A percentile compares a stretch with the other conserved stretches of the same genome.
phyloP scores from a whole-genome alignment of 2,113 vertebrate species.

The Seriola dumerili region DNA sequence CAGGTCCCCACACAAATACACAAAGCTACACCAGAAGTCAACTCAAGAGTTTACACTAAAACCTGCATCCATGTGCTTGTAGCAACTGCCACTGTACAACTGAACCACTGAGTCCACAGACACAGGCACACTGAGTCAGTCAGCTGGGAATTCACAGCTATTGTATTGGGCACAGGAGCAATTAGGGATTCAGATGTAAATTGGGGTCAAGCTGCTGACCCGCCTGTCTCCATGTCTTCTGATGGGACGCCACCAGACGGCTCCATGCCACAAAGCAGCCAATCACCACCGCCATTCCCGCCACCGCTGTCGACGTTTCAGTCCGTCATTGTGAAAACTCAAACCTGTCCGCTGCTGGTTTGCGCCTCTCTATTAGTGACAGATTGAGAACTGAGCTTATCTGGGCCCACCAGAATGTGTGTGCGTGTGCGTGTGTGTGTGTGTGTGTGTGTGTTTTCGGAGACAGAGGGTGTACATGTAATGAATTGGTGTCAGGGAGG shows the following conservation, averaged over 20 bases:
- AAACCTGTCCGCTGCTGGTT: slow-evolving; percentile 68
- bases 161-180: slow-evolving; percentile 45
- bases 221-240: slow-evolving; percentile 54
- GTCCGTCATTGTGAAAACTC: slow-evolving; percentile 58
- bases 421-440: slow-evolving; percentile 43
- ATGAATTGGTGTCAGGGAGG: slow-evolving; percentile 73
- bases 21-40: background rate
- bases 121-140: background rate
- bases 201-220: slow-evolving; percentile 70
- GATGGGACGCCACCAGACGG: slow-evolving; percentile 34
- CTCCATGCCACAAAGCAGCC: slow-evolving; percentile 29
- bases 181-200: slow-evolving; percentile 75
- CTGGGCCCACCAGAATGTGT: slow-evolving; percentile 69
- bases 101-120: background rate
- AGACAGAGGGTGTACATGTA: slow-evolving; percentile 46
- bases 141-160: slow-evolving; percentile 20
- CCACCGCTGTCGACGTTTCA: slow-evolving; percentile 16
- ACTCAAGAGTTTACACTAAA: background rate
- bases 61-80: background rate
- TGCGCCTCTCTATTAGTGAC: slow-evolving; percentile 75
- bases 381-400: slow-evolving; percentile 82
- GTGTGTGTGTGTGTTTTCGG: slow-evolving; percentile 25
- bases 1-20: background rate
- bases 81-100: background rate
- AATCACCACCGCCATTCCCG: slow-evolving; percentile 25